Percentiles rank a stretch among this genome's conserved stretches.
phyloP scores from a whole-genome alignment of 1,140 invertebrate genomes.

The Papilio dardanus region DNA sequence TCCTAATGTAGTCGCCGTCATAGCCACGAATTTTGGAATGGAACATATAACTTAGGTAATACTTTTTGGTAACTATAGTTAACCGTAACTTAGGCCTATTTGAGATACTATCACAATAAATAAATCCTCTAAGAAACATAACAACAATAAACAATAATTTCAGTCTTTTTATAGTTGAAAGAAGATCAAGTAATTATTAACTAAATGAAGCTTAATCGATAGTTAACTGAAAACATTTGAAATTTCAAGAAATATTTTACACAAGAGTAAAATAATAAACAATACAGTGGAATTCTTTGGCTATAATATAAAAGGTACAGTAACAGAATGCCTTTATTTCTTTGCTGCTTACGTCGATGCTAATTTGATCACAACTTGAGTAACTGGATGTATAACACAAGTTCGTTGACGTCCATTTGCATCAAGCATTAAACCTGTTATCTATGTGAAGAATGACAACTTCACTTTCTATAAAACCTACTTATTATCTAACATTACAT shows the following conservation, averaged over 20 bases:
- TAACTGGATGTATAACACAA: constrained; percentile 37
- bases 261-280: neutral
- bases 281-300: constrained; percentile 58
- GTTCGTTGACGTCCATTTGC: constrained; percentile 37
- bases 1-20: constrained; percentile 58
- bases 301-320: constrained; percentile 41
- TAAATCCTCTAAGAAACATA: constrained; percentile 75
- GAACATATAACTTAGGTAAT: constrained; percentile 71
- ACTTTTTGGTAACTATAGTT: constrained; percentile 81
- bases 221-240: constrained; percentile 28
- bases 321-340: constrained; percentile 15
- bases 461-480: constrained; percentile 45
- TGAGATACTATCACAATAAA: constrained; percentile 76
- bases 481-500: constrained; percentile 34
- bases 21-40: constrained; percentile 66
- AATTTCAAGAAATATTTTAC: constrained; percentile 23
- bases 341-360: neutral
- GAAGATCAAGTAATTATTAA: constrained; percentile 51
- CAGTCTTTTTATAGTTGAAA: constrained; percentile 68
- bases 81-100: constrained; percentile 60
- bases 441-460: constrained; percentile 31
- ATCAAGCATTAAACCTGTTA: constrained; percentile 44
- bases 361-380: constrained; percentile 20
- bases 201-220: constrained; percentile 27
- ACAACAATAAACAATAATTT: constrained; percentile 70